These are phyloP conservation scores for Trissolcus basalis DNA, from an alignment of 1,140 invertebrate species.

Conservation along the genomic window DNA sequence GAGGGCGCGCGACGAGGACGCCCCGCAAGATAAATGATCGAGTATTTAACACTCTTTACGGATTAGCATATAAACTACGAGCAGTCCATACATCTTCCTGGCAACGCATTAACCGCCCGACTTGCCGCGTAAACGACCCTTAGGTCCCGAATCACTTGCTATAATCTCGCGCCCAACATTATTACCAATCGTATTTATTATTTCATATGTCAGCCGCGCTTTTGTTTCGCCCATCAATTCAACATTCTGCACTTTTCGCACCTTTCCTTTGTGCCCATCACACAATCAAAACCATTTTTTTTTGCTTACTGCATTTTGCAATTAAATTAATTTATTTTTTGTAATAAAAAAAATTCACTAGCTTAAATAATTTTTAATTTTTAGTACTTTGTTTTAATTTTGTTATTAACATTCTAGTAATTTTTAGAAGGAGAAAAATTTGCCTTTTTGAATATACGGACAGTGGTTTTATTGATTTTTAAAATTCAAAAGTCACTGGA, in stretches of 20 bases:
- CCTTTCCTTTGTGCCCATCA: background rate
- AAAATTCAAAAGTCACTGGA: too few relatives aligned
- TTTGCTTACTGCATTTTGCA: too few relatives aligned
- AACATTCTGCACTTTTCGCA: slow-evolving; percentile 1
- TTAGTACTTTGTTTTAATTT: too few relatives aligned
- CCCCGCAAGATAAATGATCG: slow-evolving; percentile 75
- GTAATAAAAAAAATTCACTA: too few relatives aligned
- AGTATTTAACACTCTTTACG: slow-evolving; percentile 78
- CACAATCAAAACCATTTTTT: too few relatives aligned
- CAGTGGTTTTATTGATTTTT: background rate
- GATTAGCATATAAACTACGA: slow-evolving; percentile 78
- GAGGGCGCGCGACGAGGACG: slow-evolving; percentile 16
- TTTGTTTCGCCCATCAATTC: slow-evolving; percentile 6
- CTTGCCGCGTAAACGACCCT: slow-evolving; percentile 66
- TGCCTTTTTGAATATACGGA: too few relatives aligned
- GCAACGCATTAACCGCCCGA: slow-evolving; percentile 75
- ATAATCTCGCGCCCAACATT: slow-evolving; percentile 24
- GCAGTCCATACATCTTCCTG: slow-evolving; percentile 76
- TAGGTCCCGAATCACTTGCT: slow-evolving; percentile 41
- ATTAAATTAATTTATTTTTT: too few relatives aligned
- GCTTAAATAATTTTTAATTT: too few relatives aligned
- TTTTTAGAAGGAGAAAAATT: too few relatives aligned
- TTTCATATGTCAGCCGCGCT: slow-evolving; percentile 15
- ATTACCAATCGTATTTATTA: slow-evolving; percentile 57
- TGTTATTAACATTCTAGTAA: too few relatives aligned